Evolutionary conservation across 2,888 invertebrate genomes (phyloP), one percentile per base, ranked within the genome.

Genomic region (Scaptomyza polygonia): DNA sequence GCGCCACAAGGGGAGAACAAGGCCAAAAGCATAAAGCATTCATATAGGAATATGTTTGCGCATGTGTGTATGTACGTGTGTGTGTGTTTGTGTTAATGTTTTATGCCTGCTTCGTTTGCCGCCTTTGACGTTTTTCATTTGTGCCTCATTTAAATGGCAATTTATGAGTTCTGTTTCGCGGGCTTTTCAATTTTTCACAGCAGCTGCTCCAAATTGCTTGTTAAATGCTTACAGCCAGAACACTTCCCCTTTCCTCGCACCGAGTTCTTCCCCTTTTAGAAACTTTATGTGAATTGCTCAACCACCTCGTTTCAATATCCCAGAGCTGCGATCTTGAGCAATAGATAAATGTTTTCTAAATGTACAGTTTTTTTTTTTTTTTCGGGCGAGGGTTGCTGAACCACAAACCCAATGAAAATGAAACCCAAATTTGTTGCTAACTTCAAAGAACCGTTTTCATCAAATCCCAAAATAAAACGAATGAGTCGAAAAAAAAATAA

Each of bases 141-240:
- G 69, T 79, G 88, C 83, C 78, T 86, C 86, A 84, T 84, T 88
- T 88, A 84, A 88, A 88, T 88, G 78, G 80, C 88, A 84, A 84
- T 88, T 88, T 84, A 83, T 86, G 77, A 79, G 82, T 63, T 80
- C 65, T 55, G 80, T 54, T 75, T 78, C 65, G 59, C 48, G 61
- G 69, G 67, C 67, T 58, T 58, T 68, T 42, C 59, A 77, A 72
- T 77, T 77, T 84, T 78, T 86, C 75, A 67, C 82, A 84, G 81
- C 81, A 86, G 81, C 85, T 81, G 81, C 87, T 81, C 59, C 68
- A 86, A 86, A 86, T 81, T 81, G 80, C 86, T 86, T 81, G 81
- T 80, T 86, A 81, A 86, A 80, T 77, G 84, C 69, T 67, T 71
- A 67, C 57, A 54, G 36, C 53, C 32, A 40, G 42, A 29, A 16